Conservation (phyloP, 2,797 vertebrate species). For the Enteromius unitaeniatus region DNA sequence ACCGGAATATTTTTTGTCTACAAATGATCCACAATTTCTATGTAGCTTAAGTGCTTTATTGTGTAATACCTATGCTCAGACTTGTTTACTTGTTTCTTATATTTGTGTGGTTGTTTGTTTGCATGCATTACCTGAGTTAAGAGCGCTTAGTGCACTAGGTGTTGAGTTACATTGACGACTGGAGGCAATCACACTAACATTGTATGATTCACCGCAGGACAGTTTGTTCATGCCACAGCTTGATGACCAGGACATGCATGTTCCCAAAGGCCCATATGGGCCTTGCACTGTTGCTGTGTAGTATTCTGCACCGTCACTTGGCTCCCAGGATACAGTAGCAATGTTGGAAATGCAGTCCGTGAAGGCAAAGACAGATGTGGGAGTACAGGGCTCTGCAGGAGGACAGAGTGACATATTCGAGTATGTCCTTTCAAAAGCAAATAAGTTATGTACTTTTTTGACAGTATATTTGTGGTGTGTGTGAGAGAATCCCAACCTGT, state of each 20-base stretch:
- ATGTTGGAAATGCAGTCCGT: slow-evolving; percentile 79
- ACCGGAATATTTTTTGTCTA: neutral
- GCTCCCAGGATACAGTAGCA: slow-evolving; percentile 73
- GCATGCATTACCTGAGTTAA: slow-evolving; percentile 74
- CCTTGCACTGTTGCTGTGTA: slow-evolving; percentile 71
- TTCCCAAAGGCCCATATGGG: slow-evolving; percentile 59
- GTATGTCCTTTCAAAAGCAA: neutral
- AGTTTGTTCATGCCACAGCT: slow-evolving; percentile 75
- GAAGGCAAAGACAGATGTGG: slow-evolving; percentile 66
- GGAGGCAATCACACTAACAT: slow-evolving; percentile 73
- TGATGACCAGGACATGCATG: slow-evolving; percentile 71
- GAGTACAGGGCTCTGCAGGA: slow-evolving; percentile 77
- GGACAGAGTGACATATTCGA: neutral
- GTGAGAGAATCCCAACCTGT: slow-evolving; percentile 72
- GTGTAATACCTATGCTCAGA: neutral
- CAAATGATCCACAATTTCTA: neutral
- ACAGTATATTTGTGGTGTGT: neutral
- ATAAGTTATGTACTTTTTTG: neutral
- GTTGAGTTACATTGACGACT: slow-evolving; percentile 71
- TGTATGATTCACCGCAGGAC: slow-evolving; percentile 76
- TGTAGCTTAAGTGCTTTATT: neutral
- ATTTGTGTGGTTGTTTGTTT: neutral
- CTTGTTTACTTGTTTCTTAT: neutral
- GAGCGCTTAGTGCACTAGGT: slow-evolving; percentile 61
- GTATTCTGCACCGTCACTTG: slow-evolving; percentile 68